These are phyloP conservation scores for Mastomys coucha DNA, from an alignment of 2,113 vertebrate species.

Conservation along the genomic window DNA sequence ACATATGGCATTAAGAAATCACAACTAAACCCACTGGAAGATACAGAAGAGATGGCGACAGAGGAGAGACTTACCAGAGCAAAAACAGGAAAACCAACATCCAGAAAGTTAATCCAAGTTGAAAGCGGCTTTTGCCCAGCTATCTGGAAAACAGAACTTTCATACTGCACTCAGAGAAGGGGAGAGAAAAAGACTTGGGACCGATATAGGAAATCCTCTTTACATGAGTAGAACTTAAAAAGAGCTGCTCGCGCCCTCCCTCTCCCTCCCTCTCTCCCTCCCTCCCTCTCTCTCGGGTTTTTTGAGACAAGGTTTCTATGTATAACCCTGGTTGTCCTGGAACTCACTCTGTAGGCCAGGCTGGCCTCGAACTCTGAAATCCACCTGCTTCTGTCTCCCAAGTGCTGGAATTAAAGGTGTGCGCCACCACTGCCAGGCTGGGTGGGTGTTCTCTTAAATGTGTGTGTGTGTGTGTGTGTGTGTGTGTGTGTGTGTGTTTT, in stretches of 20 bases:
- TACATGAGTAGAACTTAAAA: not conserved
- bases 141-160: not conserved
- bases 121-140: not conserved
- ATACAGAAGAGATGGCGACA: not conserved
- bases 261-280: too few species aligned
- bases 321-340: too few species aligned
- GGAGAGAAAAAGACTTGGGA: not conserved
- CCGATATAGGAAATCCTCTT: not conserved
- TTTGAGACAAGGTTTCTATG: too few species aligned
- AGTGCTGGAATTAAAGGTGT: too few species aligned
- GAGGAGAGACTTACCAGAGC: not conserved
- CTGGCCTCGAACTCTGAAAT: too few species aligned
- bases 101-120: not conserved
- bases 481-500: not conserved
- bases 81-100: not conserved
- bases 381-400: too few species aligned
- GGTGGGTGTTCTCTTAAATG: not conserved
- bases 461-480: too few species aligned
- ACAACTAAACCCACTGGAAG: not conserved
- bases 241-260: too few species aligned
- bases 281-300: too few species aligned
- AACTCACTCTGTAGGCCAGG: too few species aligned
- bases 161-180: not conserved
- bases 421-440: too few species aligned
- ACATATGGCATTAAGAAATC: not conserved